Evolutionary conservation across 2,113 vertebrate genomes (phyloP), one percentile per base, ranked within the genome.

Genomic region (Ancistrus triradiatus): DNA sequence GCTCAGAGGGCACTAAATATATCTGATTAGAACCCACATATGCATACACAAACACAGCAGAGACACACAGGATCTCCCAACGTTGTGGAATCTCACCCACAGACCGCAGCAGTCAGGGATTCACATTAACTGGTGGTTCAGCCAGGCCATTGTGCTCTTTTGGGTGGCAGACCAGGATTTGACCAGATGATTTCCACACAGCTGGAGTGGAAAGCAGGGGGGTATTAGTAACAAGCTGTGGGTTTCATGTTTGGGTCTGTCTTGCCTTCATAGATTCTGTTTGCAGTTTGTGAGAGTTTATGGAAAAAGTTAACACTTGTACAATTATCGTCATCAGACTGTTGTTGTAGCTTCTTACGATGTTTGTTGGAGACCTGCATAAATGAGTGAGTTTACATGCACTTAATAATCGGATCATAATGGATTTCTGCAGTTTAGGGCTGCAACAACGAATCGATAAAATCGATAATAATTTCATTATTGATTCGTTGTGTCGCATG

Each of bases 201-300:
- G 11, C 43, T 46, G 25, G 43, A 21, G 42, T 28, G 53, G 21
- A 49, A 44, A 48, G 27, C 27, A 31, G 27, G 27, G 3, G 27
- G 7, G 27, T 57, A 37, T 55, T 47, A 35, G 42, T 22, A 24
- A 43, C 43, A 38, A 18, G 17, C 51, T 48, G 52, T 27, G 21
- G 62, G 8, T 49, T 50, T 27, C 27, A 17, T 21, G 31, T 46
- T 47, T 33, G 27, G 17, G 24, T 21, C 28, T 35, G 22, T 18
- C 10, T 35, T 17, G 27, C 7, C 9, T 46, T 48, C 18, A 19
- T 4, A 18, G 51, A 1, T 15, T 25, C 22, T n/a, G 21, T 48
- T 58, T 57, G 21, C 11, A 28, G 40, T 66, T 21, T 44, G 37
- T 33, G 17, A n/a, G 25, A 44, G 61, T 63, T 58, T 57, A 57